Conservation (phyloP, 1,140 invertebrate genomes). For the Sinella curviseta region DNA sequence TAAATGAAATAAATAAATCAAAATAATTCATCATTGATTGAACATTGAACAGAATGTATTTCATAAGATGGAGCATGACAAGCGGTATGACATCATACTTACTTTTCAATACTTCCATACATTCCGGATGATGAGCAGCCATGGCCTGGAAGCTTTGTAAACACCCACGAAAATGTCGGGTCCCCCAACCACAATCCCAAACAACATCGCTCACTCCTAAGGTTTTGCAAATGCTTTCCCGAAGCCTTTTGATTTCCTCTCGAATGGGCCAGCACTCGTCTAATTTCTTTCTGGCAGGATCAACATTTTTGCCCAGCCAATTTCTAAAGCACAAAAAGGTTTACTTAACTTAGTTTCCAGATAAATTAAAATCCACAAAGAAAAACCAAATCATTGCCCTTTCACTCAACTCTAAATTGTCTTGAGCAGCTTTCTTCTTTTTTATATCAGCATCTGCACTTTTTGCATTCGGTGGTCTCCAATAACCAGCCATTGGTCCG, state of each 20-base stretch:
- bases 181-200: constrained; percentile 86
- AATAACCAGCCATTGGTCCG: neutral
- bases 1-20: constrained; percentile 48
- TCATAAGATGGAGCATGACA: neutral
- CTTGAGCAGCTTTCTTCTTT: constrained; percentile 19
- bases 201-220: constrained; percentile 64
- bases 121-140: constrained; percentile 67
- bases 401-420: constrained; percentile 39
- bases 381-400: neutral
- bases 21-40: too few species aligned
- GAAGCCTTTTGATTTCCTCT: constrained; percentile 67
- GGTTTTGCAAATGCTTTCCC: constrained; percentile 59
- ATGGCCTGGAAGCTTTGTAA: constrained; percentile 74
- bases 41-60: neutral
- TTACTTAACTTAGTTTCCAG: constrained; percentile 7
- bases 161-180: constrained; percentile 79
- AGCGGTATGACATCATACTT: neutral
- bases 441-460: constrained; percentile 33
- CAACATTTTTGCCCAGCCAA: constrained; percentile 68
- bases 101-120: constrained; percentile 61
- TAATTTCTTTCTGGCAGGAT: constrained; percentile 63
- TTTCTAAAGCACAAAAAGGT: constrained; percentile 51
- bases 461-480: constrained; percentile 26
- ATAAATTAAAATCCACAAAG: neutral
- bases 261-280: constrained; percentile 64